Base-by-base conservation (phyloP, 2,113 vertebrate species). In the Toxostoma redivivum region DNA sequence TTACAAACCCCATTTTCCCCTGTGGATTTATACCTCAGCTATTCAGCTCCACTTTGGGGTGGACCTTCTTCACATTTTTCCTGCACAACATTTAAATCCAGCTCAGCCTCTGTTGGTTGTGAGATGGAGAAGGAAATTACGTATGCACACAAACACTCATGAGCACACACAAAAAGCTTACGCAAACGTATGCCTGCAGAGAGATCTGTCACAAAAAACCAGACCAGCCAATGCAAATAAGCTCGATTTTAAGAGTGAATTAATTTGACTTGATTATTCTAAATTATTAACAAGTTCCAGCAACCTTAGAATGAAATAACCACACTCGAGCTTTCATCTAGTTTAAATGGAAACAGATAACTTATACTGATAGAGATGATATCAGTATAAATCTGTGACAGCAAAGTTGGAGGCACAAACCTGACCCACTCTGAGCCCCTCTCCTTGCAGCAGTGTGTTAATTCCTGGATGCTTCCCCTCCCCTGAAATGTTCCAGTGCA, bases 271-370 rank as follows among this genome's bases (percentile, higher is more conserved):
- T 69, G 58, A 94, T 92, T 95, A 71, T 78, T 90, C 80, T 94
- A 67, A 93, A 95, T 96, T 95, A 94, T 96, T 97, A 96, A 93
- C 85, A 88, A 90, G 88, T 93, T 81, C 64, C 76, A 93, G 93
- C 90, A 92, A 92, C 73, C 56, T 88, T 48, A 76, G 82, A 90
- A 81, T 23, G 62, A 69, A 67, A 61, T 48, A 94, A 78, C 47
- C 51, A 47, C 48, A 40, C 28, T 62, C 2, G 0, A 71, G 71
- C 83, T 97, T 92, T 87, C 79, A 70, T 77, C 67, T 67, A 35
- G 51, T 56, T 62, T 90, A 93, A 81, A 64, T 88, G 80, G 56
- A 86, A 95, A 58, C 76, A 78, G 92, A 70, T 79, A 92, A 86
- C 38, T 61, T 19, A 10, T 11, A 9, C 86, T 37, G 71, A 80